Evolutionary conservation across 30 jellyfish, hydroid and myxozoan genomes (phyloP).

Genomic region (Pseudorhiza aurosa): DNA sequence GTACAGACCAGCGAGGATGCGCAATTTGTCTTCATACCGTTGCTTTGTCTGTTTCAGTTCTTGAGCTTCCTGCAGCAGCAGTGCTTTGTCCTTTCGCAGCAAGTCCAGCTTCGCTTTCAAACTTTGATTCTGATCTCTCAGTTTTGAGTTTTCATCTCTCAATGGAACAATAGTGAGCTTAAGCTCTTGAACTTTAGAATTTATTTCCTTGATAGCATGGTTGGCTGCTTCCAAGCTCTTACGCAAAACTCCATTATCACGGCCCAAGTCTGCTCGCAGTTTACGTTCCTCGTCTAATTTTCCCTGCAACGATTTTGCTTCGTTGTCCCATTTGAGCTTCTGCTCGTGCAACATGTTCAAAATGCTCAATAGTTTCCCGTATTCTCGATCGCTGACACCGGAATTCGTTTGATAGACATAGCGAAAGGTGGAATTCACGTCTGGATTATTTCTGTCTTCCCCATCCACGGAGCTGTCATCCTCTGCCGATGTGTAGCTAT

Average conservation of each 20-base stretch:
- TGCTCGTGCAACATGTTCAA: conserved; percentile 85
- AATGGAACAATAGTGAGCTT: conserved; percentile 92
- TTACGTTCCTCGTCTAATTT: conserved; percentile 59
- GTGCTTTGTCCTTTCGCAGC: conserved; percentile 63
- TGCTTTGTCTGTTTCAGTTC: conserved; percentile 58
- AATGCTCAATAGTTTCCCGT: conserved; percentile 76
- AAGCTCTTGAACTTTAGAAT: conserved; percentile 92
- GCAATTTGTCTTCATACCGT: conserved; percentile 64
- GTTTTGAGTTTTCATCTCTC: conserved; percentile 85
- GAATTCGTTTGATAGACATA: conserved; percentile 76
- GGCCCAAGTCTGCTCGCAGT: conserved; percentile 69
- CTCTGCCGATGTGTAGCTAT: conserved; percentile 51
- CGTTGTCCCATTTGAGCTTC: conserved; percentile 85
- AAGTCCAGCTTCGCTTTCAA: conserved; percentile 66
- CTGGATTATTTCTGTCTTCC: background rate
- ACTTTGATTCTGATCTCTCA: conserved; percentile 70
- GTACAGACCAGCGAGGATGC: conserved; percentile 32
- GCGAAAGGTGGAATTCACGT: conserved; percentile 43
- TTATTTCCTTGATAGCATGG: conserved; percentile 93
- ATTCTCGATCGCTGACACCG: conserved; percentile 76
- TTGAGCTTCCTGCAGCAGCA: conserved; percentile 51
- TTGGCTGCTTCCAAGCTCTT: conserved; percentile 97
- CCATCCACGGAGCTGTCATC: conserved; percentile 73
- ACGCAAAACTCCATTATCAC: conserved; percentile 81
- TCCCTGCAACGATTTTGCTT: conserved; percentile 50